These are phyloP conservation scores for Hormaphis cornu DNA, from an alignment of 1,140 invertebrate genomes.

Conservation along the genomic window DNA sequence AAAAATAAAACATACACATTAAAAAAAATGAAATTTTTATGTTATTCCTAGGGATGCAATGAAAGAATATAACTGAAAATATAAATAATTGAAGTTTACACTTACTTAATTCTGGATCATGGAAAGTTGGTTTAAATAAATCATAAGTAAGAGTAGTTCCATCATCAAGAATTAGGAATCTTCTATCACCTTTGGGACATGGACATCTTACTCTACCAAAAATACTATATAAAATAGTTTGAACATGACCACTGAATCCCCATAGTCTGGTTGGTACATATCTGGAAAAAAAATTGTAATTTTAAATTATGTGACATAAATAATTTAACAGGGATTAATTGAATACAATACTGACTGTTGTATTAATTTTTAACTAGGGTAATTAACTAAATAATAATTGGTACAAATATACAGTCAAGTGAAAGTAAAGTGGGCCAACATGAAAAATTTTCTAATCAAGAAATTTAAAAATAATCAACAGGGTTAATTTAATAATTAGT, in stretches of 20 bases:
- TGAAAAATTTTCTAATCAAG: too few species aligned
- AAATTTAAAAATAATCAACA: too few species aligned
- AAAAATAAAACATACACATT: conserved; percentile 7
- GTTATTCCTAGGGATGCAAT: too few species aligned
- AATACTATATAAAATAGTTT: conserved; percentile 82
- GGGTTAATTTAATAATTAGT: too few species aligned
- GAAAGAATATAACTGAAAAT: too few species aligned
- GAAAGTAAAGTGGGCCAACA: too few species aligned
- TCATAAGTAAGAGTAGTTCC: conserved; percentile 85
- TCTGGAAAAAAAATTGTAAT: conserved; percentile 48
- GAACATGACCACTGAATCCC: conserved; percentile 89
- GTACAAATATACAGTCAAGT: too few species aligned
- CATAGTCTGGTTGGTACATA: conserved; percentile 82
- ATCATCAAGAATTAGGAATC: conserved; percentile 62
- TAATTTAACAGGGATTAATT: not conserved
- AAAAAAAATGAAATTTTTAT: not conserved
- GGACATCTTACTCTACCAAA: conserved; percentile 76
- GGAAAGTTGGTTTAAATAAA: conserved; percentile 69
- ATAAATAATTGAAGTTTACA: not conserved
- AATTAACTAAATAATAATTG: too few species aligned
- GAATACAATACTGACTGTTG: too few species aligned
- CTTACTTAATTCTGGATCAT: conserved; percentile 35
- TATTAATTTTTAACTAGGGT: too few species aligned
- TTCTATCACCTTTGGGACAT: conserved; percentile 71
- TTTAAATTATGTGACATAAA: not conserved